Percentiles rank a stretch among this genome's conserved stretches.
These are phyloP conservation scores for Eremobia ochroleuca DNA, from an alignment of 2,888 invertebrate species.

Conservation along the genomic window DNA sequence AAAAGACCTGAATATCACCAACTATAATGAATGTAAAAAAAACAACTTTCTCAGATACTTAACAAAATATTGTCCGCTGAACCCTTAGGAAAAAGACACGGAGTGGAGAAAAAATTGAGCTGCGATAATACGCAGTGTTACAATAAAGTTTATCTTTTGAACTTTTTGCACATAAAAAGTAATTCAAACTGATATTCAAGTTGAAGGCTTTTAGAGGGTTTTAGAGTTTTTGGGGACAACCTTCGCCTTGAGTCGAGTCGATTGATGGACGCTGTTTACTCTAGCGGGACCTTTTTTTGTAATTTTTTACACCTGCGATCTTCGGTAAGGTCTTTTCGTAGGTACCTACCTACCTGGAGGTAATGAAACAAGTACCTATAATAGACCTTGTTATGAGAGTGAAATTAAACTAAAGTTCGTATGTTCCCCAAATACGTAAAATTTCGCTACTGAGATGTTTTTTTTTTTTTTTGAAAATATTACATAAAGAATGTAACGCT, in stretches of 20 bases:
- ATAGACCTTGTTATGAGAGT: not conserved
- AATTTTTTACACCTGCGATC: too few relatives aligned
- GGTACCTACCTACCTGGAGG: not conserved
- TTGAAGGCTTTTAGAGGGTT: slow-evolving; percentile 42
- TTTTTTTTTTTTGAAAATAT: not conserved
- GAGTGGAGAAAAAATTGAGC: not conserved
- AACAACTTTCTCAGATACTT: not conserved
- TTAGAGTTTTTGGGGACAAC: slow-evolving; percentile 11
- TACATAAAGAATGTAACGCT: not conserved
- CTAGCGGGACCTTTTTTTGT: not conserved
- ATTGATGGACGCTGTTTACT: slow-evolving; percentile 24
- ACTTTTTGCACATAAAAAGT: slow-evolving; percentile 11
- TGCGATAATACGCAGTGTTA: not conserved
- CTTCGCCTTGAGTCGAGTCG: slow-evolving; percentile 49
- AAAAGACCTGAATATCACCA: not conserved
- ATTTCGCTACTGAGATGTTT: not conserved
- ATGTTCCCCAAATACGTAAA: not conserved
- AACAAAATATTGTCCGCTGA: too few relatives aligned
- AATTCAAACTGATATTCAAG: slow-evolving; percentile 38
- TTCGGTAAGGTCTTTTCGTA: not conserved
- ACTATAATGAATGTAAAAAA: not conserved
- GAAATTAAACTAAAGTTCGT: not conserved
- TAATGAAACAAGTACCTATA: not conserved
- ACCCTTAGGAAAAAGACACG: not conserved
- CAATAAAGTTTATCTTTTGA: not conserved